Evolutionary conservation across 2,888 invertebrate genomes (phyloP), one percentile per base, ranked within the genome.

Genomic region (Drosophila paucipuncta): DNA sequence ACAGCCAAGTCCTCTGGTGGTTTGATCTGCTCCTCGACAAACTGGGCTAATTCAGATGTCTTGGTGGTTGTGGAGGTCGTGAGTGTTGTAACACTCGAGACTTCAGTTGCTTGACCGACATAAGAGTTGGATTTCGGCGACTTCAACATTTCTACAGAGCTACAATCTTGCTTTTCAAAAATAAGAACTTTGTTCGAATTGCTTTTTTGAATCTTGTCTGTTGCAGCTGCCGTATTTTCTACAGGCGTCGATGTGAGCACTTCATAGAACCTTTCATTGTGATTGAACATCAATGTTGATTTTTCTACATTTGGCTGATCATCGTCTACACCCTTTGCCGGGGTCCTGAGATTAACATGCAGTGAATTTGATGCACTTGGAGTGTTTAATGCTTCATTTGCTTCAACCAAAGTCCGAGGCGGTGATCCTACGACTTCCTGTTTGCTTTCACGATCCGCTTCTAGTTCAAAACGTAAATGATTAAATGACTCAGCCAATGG

Each of bases 401-500:
- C 28, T 31, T 80, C 78, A 35, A 71, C 67, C 54, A 80, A 87
- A 78, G 82, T 81, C 49, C 85, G 85, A 37, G 90, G 82, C 71
- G 83, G 85, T 47, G 89, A 76, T 73, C 76, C 80, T 58, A 82
- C 82, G 61, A 82, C 76, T 37, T 53, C 43, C 41, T 65, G 22
- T 39, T 54, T 53, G 49, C 43, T 69, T 52, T 73, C 64, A 37
- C 49, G 58, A 41, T 93, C 93, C 83, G 89, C 80, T 86, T 93
- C 93, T 75, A 92, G 85, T 89, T 93, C 93, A 84, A 93, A 93
- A 91, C 91, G 89, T 79, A 92, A 87, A 89, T 91, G 91, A 91
- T 93, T 93, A 86, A 91, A 89, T 37, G 84, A 79, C 90, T 94
- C 94, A 61, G 93, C 93, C 91, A 94, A 90, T 82, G 94, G 94